phyloP scores from a whole-genome alignment of 2,113 vertebrate species.

The Notothenia rossii region DNA sequence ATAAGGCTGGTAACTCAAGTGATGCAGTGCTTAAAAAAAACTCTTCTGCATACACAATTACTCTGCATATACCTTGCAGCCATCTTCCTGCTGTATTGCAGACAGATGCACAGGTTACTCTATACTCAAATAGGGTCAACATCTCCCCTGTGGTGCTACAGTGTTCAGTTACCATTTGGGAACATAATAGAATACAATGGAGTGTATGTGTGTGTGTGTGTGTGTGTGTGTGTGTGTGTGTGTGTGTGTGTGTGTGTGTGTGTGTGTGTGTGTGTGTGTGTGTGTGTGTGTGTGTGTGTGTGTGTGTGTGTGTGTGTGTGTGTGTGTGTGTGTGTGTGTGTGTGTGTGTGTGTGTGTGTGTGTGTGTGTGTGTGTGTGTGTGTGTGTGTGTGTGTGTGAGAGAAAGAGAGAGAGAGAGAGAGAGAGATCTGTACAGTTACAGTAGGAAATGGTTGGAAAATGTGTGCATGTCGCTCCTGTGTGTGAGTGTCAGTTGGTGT shows the following conservation, averaged over 20 bases:
- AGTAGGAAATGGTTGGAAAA: background rate
- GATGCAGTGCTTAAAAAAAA: conserved; percentile 52
- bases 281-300: background rate
- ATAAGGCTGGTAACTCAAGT: conserved; percentile 28
- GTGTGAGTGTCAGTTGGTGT: conserved; percentile 44
- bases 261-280: background rate
- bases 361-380: no score
- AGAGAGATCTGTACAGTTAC: background rate
- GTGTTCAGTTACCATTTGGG: conserved; percentile 55
- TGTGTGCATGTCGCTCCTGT: conserved; percentile 20
- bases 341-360: no score
- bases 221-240: background rate
- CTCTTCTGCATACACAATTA: conserved; percentile 59
- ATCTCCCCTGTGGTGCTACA: conserved; percentile 74
- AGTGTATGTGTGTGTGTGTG: background rate
- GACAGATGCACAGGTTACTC: conserved; percentile 73
- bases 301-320: background rate
- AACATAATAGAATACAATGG: conserved; percentile 11
- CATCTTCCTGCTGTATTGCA: conserved; percentile 63
- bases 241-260: background rate
- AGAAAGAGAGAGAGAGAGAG: background rate
- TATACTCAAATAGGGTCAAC: conserved; percentile 77
- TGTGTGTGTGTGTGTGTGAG: no score
- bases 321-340: no score
- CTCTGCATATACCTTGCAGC: conserved; percentile 61